phyloP scores from a whole-genome alignment of 2,888 invertebrate genomes.

The Exephanes ischioxanthus region DNA sequence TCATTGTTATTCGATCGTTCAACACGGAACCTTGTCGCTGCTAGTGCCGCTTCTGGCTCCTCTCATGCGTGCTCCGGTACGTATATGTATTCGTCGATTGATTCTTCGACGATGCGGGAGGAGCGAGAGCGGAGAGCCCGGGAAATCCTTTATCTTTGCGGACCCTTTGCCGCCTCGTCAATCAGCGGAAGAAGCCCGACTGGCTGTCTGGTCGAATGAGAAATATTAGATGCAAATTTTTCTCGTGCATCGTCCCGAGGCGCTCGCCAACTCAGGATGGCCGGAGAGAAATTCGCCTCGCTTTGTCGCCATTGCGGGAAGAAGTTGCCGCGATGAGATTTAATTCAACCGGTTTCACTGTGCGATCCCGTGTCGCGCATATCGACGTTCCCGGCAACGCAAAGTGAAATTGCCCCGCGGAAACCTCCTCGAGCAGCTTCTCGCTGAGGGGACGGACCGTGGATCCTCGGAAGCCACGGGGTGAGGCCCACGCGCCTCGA shows the following conservation, averaged over 20 bases:
- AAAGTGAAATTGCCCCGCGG: slow-evolving; percentile 32
- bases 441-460: neutral
- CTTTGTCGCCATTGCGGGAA: neutral
- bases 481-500: slow-evolving; percentile 1
- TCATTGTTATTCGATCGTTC: slow-evolving; percentile 68
- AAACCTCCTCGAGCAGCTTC: slow-evolving; percentile 14
- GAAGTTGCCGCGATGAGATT: neutral
- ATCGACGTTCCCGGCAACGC: neutral
- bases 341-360: neutral
- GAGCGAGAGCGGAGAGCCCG: neutral
- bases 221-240: neutral
- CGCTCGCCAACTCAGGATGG: too few species aligned
- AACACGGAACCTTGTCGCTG: slow-evolving; percentile 11
- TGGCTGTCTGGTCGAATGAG: neutral
- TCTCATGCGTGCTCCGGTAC: slow-evolving; percentile 48
- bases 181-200: too few species aligned
- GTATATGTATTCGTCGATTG: slow-evolving; percentile 50
- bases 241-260: too few species aligned
- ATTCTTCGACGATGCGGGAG: slow-evolving; percentile 30
- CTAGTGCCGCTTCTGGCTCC: slow-evolving; percentile 23
- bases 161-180: neutral
- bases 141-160: slow-evolving; percentile 8
- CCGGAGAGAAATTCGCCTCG: neutral
- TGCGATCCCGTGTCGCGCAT: neutral
- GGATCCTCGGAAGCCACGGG: neutral